Evolutionary conservation across 2,888 invertebrate species (phyloP), one percentile per base, ranked within the genome.

Genomic region (Acronicta leporina): DNA sequence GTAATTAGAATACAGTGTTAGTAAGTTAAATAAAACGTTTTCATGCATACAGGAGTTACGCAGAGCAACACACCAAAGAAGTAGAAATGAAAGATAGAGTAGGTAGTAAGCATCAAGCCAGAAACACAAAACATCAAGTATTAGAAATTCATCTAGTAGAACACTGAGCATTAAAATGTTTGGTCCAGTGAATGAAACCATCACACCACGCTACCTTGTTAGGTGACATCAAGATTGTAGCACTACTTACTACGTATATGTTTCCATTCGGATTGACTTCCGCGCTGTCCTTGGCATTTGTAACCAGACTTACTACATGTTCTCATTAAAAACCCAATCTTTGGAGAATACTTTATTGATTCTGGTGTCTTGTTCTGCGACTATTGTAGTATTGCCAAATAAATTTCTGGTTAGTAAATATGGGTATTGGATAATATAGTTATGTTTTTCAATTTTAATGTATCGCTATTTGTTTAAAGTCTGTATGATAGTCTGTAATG

Each of bases 121-220:
- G 66, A 70, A 74, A 83, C 76, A 84, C 73, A 79, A 79, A 85
- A 85, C 79, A 82, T 69, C 69, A 59, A 81, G 67, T 72, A 63
- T 72, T 60, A 68, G 62, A 44, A 30, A 48, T 33, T 62, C 54
- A 68, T 63, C 72, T 71, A 80, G 65, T 69, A 66, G 53, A 63
- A 68, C 68, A 81, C 60, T 61, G 59, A 76, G 56, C 59, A 73
- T 73, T 73, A 75, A 77, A 78, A 71, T 75, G 67, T 72, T 57
- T 50, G 56, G 76, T 80, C 69, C 73, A 82, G 78, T 84, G 69
- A 87, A 84, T 88, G 88, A 89, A 87, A 91, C 90, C 89, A 89
- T 85, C 85, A 91, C 91, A 91, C 90, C 92, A 90, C 89, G 87
- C 91, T 90, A 92, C 91, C 90, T 89, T 82, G 83, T 86, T 87